Evolutionary conservation across 2,797 vertebrate species (phyloP), one percentile per base, ranked within the genome.

Genomic region (Taeniopygia guttata): DNA sequence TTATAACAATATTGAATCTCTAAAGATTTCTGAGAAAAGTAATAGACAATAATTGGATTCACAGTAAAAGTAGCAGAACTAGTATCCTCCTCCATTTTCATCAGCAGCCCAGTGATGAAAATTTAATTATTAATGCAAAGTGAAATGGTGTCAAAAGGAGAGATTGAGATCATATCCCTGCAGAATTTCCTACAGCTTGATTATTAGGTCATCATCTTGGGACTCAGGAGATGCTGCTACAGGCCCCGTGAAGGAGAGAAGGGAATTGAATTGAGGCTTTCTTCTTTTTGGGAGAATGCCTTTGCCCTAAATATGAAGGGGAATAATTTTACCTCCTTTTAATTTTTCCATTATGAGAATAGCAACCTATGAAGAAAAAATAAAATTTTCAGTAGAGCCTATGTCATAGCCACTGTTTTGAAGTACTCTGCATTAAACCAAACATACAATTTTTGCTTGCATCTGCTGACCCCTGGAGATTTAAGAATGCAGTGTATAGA

Each of bases 71-170:
- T 15, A 70, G 22, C 14, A 81, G 83, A 81, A 82, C 18, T 2
- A 1, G 29, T 91, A 66, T 40, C 25, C 83, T 72, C 45, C 34
- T 60, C 45, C 16, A 23, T 59, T 91, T 87, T 81, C 69, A 81
- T 58, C 58, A 88, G 46, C 22, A 91, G 51, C 58, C 16, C 6
- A 62, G 20, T 59, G 80, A 96, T 94, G 72, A 94, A 93, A 88
- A 93, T 86, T 86, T 86, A 95, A 96, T 96, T 94, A 96, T 95
- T 96, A 85, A 90, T 90, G 63, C 38, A 84, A 85, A 91, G 55
- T 69, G 69, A 84, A 93, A 93, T 78, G 25, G 72, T 95, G 87
- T 96, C 92, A 96, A 70, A 90, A 90, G 68, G 58, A 85, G 77
- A 84, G 26, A 86, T n/a, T 67, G 48, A 52, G 58, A 89, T 88